These are phyloP conservation scores for Hippocampus abdominalis DNA, from an alignment of 2,113 vertebrate genomes.

Conservation along the genomic window DNA sequence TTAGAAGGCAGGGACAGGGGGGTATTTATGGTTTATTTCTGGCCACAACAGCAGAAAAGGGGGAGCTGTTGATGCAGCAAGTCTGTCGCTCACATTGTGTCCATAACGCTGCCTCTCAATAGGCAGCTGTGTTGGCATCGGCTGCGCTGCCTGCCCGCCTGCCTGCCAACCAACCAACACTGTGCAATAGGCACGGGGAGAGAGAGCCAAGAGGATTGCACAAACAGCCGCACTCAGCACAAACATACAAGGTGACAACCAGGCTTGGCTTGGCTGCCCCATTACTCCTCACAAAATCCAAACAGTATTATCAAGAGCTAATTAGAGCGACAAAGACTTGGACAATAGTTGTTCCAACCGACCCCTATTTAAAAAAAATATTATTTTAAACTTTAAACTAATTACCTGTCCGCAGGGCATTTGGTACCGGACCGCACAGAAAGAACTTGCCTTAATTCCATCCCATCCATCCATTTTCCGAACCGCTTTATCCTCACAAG, in stretches of 20 bases:
- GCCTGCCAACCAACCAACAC: constrained; percentile 53
- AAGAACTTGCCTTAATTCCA: too few relatives aligned
- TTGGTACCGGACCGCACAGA: too few relatives aligned
- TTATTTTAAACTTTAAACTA: too few relatives aligned
- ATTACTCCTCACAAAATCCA: constrained; percentile 3
- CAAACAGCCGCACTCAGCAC: constrained; percentile 67
- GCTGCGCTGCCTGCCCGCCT: constrained; percentile 41
- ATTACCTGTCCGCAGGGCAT: too few relatives aligned
- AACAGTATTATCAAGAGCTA: not conserved
- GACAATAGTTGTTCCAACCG: not conserved
- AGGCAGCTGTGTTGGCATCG: constrained; percentile 74
- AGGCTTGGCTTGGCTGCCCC: constrained; percentile 6
- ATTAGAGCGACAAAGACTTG: not conserved
- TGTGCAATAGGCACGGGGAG: constrained; percentile 56
- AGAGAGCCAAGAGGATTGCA: constrained; percentile 72
- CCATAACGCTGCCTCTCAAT: constrained; percentile 77
- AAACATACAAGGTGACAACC: constrained; percentile 44
- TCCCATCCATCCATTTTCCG: too few relatives aligned
- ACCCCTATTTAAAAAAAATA: not conserved
- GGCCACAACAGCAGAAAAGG: constrained; percentile 82
- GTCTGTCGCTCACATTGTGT: constrained; percentile 80
- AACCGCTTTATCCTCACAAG: too few relatives aligned
- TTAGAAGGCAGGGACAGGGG: constrained; percentile 49
- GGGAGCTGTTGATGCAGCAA: constrained; percentile 83
- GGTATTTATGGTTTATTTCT: constrained; percentile 84